A percentile compares a stretch with the other conserved stretches of the same genome.
Evolutionary conservation across 2,113 vertebrate genomes (phyloP).

Genomic region (Proteles cristata): DNA sequence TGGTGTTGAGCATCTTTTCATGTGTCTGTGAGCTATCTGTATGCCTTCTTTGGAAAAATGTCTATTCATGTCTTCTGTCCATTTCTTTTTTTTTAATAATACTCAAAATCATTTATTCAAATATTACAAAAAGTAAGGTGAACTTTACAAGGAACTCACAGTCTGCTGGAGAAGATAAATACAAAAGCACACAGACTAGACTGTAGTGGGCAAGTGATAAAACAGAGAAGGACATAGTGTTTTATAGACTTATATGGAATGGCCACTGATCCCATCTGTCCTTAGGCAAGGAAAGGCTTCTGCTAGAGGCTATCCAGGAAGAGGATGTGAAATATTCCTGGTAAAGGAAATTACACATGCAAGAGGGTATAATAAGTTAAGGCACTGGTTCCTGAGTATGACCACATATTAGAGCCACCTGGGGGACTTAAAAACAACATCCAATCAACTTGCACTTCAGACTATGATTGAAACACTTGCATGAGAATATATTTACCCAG

Average conservation of each 20-base stretch:
- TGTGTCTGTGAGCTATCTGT: too few species aligned
- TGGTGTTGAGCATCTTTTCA: too few species aligned
- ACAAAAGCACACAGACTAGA: neutral
- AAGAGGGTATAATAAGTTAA: neutral
- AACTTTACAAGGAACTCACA: neutral
- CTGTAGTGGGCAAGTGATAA: neutral
- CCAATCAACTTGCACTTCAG: slow-evolving; percentile 5
- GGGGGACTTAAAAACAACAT: neutral
- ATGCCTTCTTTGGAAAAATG: too few species aligned
- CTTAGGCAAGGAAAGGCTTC: neutral
- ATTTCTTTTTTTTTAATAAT: neutral
- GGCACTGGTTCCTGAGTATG: neutral
- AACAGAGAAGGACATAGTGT: neutral
- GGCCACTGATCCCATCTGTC: neutral
- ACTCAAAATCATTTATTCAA: slow-evolving; percentile 32
- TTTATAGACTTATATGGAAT: neutral
- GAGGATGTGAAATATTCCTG: neutral
- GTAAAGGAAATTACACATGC: neutral
- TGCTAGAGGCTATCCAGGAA: neutral
- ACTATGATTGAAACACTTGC: neutral
- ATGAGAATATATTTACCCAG: neutral
- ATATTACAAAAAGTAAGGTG: neutral
- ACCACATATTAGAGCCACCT: neutral
- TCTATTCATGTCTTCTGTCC: too few species aligned
- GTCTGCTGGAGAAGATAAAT: neutral